Percentiles rank a stretch among this genome's conserved stretches.
These are phyloP conservation scores for Mylabris phalerata DNA, from an alignment of 1,140 invertebrate genomes.

Conservation along the genomic window DNA sequence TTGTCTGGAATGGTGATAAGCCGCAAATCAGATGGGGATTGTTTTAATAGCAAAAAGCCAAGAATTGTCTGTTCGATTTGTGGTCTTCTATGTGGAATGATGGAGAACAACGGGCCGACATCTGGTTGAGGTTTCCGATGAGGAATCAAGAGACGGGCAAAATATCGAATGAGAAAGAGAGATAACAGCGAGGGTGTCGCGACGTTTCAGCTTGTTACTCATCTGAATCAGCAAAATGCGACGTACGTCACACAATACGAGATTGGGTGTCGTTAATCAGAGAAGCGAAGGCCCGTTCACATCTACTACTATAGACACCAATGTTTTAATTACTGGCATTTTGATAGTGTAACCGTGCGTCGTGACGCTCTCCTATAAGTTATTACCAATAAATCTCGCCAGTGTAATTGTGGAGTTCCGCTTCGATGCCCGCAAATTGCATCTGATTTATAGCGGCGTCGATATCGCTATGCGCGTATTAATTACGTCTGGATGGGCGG, in stretches of 20 bases:
- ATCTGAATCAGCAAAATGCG: constrained; percentile 12
- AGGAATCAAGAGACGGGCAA: background rate
- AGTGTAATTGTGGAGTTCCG: constrained; percentile 31
- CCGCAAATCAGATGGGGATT: too few relatives aligned
- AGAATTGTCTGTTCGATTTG: too few relatives aligned
- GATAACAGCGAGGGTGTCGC: background rate
- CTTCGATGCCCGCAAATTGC: constrained; percentile 26
- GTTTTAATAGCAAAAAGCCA: too few relatives aligned
- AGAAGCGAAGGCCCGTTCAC: too few relatives aligned
- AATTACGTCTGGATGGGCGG: constrained; percentile 13
- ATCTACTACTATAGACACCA: too few relatives aligned
- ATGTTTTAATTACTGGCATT: constrained; percentile 9
- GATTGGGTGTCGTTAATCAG: constrained; percentile 7
- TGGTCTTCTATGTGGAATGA: too few relatives aligned
- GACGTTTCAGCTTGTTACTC: constrained; percentile 6
- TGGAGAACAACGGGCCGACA: too few relatives aligned
- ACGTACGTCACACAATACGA: constrained; percentile 1
- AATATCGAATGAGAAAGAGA: too few relatives aligned
- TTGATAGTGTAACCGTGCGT: too few relatives aligned
- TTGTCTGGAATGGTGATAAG: too few relatives aligned
- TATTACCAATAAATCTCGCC: constrained; percentile 33
- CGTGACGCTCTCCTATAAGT: constrained; percentile 19
- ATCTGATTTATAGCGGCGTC: constrained; percentile 26
- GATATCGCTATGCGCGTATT: constrained; percentile 16
- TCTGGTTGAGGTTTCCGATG: background rate